Evolutionary conservation across 2,888 invertebrate species (phyloP), one percentile per base, ranked within the genome.

Genomic region (Temnothorax unifasciatus): DNA sequence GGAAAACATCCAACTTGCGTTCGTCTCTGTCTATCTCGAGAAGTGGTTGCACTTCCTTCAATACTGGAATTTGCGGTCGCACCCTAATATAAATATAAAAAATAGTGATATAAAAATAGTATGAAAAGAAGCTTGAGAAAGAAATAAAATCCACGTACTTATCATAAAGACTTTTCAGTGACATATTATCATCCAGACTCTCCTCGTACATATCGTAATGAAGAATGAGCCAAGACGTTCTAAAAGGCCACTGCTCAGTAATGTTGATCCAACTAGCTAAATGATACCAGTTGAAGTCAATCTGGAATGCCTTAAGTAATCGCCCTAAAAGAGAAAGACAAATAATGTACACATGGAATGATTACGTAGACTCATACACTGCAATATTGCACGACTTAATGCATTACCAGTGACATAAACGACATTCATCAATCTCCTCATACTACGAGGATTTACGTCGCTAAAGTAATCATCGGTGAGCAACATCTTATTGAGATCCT

Each of bases 201-300:
- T 98, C 98, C 94, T 99, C 99, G 91, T 97, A 97, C 83, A 97
- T 96, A 95, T 99, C 99, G 94, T 98, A 98, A 94, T 98, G 98
- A 92, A 99, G 97, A 88, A 99, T 99, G 92, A 99, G 97, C 99
- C 99, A 99, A 18, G 99, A 99, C 41, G 99, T 98, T 81, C 99
- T 96, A 95, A 99, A 98, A 0, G 99, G 99, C 99, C 99, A 99
- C 95, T 99, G 99, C 94, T 99, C 99, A 0, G 99, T 99, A 83
- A 99, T 97, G 95, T 99, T 99, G 90, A 99, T 98, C 99, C 99
- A 99, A 84, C 98, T 98, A 86, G 99, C 99, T 91, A 99, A 96
- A 92, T 99, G 98, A 95, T 99, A 98, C 99, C 99, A 99, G 95
- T 98, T 99, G 96, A 99, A 99, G 95, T 99, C 99, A 91, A 99